Evolutionary conservation across 1,140 invertebrate species (phyloP).

Genomic region (Hylaeus anthracinus): DNA sequence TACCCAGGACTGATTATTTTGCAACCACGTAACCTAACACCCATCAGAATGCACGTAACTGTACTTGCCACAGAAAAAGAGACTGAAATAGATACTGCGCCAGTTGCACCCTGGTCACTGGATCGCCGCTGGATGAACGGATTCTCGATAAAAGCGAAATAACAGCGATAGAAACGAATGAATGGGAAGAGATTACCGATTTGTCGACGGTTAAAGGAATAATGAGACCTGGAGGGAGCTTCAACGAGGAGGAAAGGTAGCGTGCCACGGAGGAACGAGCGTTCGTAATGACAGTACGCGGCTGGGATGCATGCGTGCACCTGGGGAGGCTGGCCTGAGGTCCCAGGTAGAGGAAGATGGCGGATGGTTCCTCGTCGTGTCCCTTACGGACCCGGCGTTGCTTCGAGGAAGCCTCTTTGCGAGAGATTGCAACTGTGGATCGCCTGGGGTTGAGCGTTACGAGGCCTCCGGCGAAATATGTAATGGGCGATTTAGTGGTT

Average conservation of each 20-base stretch:
- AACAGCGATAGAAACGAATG: background rate
- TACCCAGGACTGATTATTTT: background rate
- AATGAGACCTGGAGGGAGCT: slow-evolving; percentile 69
- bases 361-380: slow-evolving; percentile 35
- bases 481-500: too few relatives aligned
- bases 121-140: background rate
- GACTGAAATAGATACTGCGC: background rate
- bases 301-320: slow-evolving; percentile 48
- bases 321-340: slow-evolving; percentile 34
- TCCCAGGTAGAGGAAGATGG: slow-evolving; percentile 18
- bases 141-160: background rate
- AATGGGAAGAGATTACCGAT: background rate
- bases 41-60: background rate
- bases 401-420: background rate
- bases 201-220: slow-evolving; percentile 52
- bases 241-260: slow-evolving; percentile 42
- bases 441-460: too few relatives aligned
- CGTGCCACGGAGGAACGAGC: slow-evolving; percentile 27
- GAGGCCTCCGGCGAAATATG: too few relatives aligned
- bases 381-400: slow-evolving; percentile 9
- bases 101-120: background rate
- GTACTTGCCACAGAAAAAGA: background rate
- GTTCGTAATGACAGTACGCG: slow-evolving; percentile 59
- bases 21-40: background rate
- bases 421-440: background rate